phyloP scores from a whole-genome alignment of 2,888 invertebrate genomes.

The Lissonota sp. region DNA sequence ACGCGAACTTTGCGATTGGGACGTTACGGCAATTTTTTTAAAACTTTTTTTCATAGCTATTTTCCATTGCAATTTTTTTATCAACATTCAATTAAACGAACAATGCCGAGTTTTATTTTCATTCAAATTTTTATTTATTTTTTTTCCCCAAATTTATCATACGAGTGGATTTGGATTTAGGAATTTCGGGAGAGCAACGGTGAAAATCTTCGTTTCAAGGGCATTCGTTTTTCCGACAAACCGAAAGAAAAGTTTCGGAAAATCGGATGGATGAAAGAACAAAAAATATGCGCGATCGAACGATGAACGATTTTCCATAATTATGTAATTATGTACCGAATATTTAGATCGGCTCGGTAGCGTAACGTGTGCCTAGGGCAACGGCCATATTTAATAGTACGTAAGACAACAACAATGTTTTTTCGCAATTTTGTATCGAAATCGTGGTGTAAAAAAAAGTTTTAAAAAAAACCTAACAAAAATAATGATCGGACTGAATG shows the following conservation, averaged over 20 bases:
- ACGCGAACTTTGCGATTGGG: conserved; percentile 10
- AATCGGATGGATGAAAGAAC: too few relatives aligned
- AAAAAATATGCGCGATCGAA: conserved; percentile 30
- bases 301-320: conserved; percentile 54
- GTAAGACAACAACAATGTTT: conserved; percentile 65
- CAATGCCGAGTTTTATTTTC: background rate
- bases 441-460: conserved; percentile 52
- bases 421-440: conserved; percentile 70
- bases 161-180: too few relatives aligned
- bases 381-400: conserved; percentile 63
- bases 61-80: background rate
- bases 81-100: background rate
- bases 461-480: conserved; percentile 35
- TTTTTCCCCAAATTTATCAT: too few relatives aligned
- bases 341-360: conserved; percentile 62
- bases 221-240: too few relatives aligned
- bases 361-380: conserved; percentile 63
- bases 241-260: too few relatives aligned
- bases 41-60: background rate
- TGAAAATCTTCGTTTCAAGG: too few relatives aligned
- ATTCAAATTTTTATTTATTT: background rate
- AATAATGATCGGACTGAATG: conserved; percentile 37
- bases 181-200: too few relatives aligned
- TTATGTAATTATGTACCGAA: conserved; percentile 50
- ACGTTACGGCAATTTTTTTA: conserved; percentile 13